Evolutionary conservation across 2,888 invertebrate genomes (phyloP).

Genomic region (Acleris cristana): DNA sequence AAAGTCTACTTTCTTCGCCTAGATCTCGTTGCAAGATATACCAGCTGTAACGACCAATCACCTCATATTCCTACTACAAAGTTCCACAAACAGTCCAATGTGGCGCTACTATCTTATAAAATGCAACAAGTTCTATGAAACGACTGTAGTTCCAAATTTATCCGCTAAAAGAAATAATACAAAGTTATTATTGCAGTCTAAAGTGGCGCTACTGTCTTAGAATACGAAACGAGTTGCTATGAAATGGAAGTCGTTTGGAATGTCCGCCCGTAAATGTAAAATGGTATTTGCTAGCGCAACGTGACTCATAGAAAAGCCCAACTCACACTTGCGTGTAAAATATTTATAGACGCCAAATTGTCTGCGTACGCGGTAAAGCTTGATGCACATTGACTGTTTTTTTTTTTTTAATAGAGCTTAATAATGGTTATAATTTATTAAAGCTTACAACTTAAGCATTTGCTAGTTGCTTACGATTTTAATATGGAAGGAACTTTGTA

Average conservation of each 20-base stretch:
- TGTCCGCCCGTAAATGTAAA: slow-evolving; percentile 41
- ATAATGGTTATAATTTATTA: too few relatives aligned
- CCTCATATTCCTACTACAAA: slow-evolving; percentile 10
- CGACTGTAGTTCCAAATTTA: slow-evolving; percentile 16
- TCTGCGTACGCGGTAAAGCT: slow-evolving; percentile 16
- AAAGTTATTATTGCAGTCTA: neutral
- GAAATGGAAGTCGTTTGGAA: slow-evolving; percentile 4
- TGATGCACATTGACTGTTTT: neutral
- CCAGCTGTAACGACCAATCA: slow-evolving; percentile 1
- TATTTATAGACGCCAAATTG: neutral
- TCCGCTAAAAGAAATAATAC: slow-evolving; percentile 42
- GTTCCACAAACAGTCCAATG: neutral
- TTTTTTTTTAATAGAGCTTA: too few relatives aligned
- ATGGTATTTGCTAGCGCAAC: slow-evolving; percentile 53
- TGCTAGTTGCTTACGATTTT: neutral
- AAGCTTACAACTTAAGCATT: too few relatives aligned
- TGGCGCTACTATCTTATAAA: slow-evolving; percentile 16
- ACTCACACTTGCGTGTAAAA: slow-evolving; percentile 49
- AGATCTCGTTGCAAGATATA: neutral
- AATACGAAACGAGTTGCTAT: slow-evolving; percentile 26
- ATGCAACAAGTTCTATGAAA: slow-evolving; percentile 26
- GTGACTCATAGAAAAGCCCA: slow-evolving; percentile 76
- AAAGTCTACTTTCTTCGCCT: slow-evolving; percentile 2
- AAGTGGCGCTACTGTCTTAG: slow-evolving; percentile 16
- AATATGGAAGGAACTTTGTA: neutral